Conservation (phyloP, 2,797 vertebrate species). For the Crocidura indochinensis region DNA sequence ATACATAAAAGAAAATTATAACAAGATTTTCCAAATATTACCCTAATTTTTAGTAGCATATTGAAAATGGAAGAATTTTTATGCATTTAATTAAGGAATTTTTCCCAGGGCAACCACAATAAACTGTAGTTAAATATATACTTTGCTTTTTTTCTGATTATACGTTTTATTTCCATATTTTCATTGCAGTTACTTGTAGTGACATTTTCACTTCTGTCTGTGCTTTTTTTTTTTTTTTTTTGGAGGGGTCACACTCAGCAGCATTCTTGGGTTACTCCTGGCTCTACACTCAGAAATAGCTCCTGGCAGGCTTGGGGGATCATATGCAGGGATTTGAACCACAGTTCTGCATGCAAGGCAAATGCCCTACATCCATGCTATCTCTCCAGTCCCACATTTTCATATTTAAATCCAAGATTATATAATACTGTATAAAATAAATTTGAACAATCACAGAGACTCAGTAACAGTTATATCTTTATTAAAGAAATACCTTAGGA, state of each 20-base stretch:
- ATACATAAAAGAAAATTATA: not conserved
- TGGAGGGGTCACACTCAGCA: too few relatives aligned
- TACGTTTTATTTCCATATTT: not conserved
- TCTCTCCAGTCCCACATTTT: not conserved
- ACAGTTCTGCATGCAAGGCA: too few relatives aligned
- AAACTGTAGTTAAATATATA: not conserved
- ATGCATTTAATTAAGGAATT: not conserved
- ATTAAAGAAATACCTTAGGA: not conserved
- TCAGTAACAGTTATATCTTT: not conserved
- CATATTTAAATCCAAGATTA: not conserved
- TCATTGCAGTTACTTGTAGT: not conserved
- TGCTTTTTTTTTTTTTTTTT: too few relatives aligned
- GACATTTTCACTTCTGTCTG: not conserved
- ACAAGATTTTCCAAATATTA: not conserved
- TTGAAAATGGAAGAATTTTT: not conserved
- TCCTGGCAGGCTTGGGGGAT: too few relatives aligned
- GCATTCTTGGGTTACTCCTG: too few relatives aligned
- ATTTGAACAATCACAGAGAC: not conserved
- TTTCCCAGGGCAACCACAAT: not conserved
- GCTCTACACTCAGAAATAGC: too few relatives aligned
- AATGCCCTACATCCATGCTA: too few relatives aligned
- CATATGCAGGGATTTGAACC: too few relatives aligned
- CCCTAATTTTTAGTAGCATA: not conserved
- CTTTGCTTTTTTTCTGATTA: constrained; percentile 19
- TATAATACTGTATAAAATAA: constrained; percentile 10